Base-by-base conservation (phyloP, 2,888 invertebrate species). In the Pedicia rivosa region DNA sequence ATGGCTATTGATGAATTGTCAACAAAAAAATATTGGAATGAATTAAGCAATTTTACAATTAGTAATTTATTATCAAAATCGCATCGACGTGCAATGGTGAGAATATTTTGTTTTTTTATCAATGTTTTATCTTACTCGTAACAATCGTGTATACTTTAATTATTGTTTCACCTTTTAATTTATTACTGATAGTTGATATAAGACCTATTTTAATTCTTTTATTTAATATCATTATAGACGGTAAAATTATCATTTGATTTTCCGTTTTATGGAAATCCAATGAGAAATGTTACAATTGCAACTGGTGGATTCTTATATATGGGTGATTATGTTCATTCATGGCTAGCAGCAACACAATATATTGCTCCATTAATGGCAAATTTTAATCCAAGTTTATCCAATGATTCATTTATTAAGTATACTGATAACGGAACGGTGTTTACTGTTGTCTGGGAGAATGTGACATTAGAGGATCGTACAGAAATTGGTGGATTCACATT, bases 291-390 rank as follows among this genome's bases (percentile, higher is more conserved):
- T 29, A 95, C 95, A 0, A 82, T 98, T 33, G 94, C 97, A 7
- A 97, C 95, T 1, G 97, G 97, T 37, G 97, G 97, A n/a, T 98
- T 98, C 59, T 69, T 97, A 9, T 97, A 92, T 61, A 87, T 88
- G 10, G 94, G 95, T 32, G 90, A 92, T 45, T 90, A 91, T 54
- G 80, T 94, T 1, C 97, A 98, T 65, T 84, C 86, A 42, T 97
- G 94, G 94, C 67, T 98, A 32, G 97, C 97, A 0, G 95, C 95
- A n/a, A 97, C 97, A 0, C 97, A 98, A 64, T 97, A 95, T 62
- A 91, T 97, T 42, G 97, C 97, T 3, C 97, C 98, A 0, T 65
- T 98, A 35, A 98, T 98, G 97, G 95, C 94, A 26, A 98, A 98
- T 66, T 98, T 98, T 57, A 95, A 98, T 59, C 92, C 94, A 0